Evolutionary conservation across 2,113 vertebrate species (phyloP), one percentile per base, ranked within the genome.

Genomic region (Lontra canadensis): DNA sequence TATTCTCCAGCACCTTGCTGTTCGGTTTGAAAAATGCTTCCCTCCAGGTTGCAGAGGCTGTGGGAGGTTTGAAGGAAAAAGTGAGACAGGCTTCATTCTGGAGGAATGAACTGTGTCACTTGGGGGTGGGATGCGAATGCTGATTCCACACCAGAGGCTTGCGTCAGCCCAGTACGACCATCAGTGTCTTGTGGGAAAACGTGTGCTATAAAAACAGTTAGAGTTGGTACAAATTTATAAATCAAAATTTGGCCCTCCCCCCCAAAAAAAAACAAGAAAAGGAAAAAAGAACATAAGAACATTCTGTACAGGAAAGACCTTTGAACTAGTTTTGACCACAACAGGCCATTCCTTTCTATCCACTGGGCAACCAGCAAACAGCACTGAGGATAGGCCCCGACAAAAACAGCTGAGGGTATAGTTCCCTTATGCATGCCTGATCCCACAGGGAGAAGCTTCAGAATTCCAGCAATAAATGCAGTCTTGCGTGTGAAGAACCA

Each of bases 331-430:
- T 52, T 10, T 44, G 36, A 44, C 29, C 7, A 17, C 12, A n/a
- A 13, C 1, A 8, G 18, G 13, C 4, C 13, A 29, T 8, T 57
- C 12, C 39, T 74, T 39, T 29, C 39, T 52, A 1, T 69, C 63
- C 34, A 4, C 18, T 57, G 2, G 34, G 39, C 52, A 59, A 55
- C 21, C 65, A 26, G n/a, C 11, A 26, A 74, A 29, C 23, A 23
- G 26, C 0, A 39, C 11, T 12, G 13, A 71, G 0, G 5, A 26
- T 1, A 29, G 3, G 18, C 1, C 49, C 14, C 0, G 1, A 34
- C 7, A 25, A 31, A 23, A 34, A 36, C 20, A 20, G 21, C 21
- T 14, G 18, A 31, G 15, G 39, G 13, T 7, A 5, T 7, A 71
- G 9, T 13, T 63, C 0, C 44, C 29, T 1, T 14, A 15, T 15